A percentile compares a stretch with the other conserved stretches of the same genome.
These are phyloP conservation scores for Drosophila yakuba DNA, from an alignment of 1,140 invertebrate species.

Conservation along the genomic window DNA sequence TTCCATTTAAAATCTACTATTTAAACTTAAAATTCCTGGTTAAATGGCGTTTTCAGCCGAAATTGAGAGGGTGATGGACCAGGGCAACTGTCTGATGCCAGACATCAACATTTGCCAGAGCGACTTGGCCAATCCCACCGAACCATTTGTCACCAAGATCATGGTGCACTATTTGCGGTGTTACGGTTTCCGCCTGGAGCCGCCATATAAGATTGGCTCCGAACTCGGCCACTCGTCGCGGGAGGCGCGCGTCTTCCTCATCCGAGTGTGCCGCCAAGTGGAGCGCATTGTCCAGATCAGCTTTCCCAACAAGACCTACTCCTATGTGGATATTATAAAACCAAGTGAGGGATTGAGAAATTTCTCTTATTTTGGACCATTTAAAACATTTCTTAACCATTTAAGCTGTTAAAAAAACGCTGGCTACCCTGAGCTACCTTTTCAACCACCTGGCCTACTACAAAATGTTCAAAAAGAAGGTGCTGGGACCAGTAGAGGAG, in stretches of 20 bases:
- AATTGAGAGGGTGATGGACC: conserved; percentile 39
- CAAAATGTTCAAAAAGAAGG: conserved; percentile 59
- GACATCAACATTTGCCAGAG: conserved; percentile 51
- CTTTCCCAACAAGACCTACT: conserved; percentile 60
- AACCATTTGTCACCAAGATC: conserved; percentile 53
- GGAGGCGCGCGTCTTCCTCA: conserved; percentile 62
- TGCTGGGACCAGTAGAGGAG: conserved; percentile 49
- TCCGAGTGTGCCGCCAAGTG: conserved; percentile 64
- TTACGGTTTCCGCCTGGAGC: conserved; percentile 66
- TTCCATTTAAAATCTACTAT: too few species aligned
- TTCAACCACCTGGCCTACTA: conserved; percentile 71
- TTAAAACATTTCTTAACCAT: too few species aligned
- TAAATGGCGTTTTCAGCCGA: conserved; percentile 9
- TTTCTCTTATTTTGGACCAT: too few species aligned
- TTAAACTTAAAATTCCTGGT: not conserved
- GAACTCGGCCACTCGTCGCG: conserved; percentile 34
- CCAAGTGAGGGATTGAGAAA: conserved; percentile 46
- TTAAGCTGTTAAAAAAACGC: conserved; percentile 62
- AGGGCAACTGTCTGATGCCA: conserved; percentile 51
- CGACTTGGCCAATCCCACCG: conserved; percentile 56
- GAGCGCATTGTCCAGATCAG: conserved; percentile 64
- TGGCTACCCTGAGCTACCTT: conserved; percentile 48
- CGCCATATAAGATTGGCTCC: conserved; percentile 51
- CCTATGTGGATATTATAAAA: conserved; percentile 61
- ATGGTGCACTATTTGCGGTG: conserved; percentile 52